Base-by-base conservation (phyloP, 2,888 invertebrate species). In the Cybosia mesomella region DNA sequence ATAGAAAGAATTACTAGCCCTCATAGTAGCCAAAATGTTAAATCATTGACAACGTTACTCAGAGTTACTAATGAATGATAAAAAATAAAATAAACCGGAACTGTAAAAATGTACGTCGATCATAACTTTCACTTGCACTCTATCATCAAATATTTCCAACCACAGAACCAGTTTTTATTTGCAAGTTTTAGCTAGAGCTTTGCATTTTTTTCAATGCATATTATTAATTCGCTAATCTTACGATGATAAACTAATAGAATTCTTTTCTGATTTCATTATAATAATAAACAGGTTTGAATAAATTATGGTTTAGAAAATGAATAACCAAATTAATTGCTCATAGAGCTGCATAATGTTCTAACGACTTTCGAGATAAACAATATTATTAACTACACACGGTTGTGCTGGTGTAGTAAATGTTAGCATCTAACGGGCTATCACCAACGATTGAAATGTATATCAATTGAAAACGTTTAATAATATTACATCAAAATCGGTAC, bases 101-200 rank as follows among this genome's bases (percentile, higher is more conserved):
- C 91, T 92, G 85, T 90, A 89, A 90, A 87, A 85, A 83, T 87
- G 87, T 89, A 91, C 91, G 88, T 85, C 87, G 89, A 90, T 92
- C 90, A 91, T 91, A 89, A 93, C 94, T 94, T 94, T 94, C 94
- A 94, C 94, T 94, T 90, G 87, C 91, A 92, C 90, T 92, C 91
- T 87, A 92, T 92, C 92, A 91, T 87, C 89, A 87, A 90, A 93
- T 92, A 93, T 91, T 92, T 89, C 83, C 83, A 64, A 89, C 87
- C 87, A 83, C 83, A 92, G 57, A 93, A 94, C 93, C 91, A 87
- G 93, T 93, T 93, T 85, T 85, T 79, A 85, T 86, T 86, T 81
- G 79, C 85, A 82, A 85, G 86, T 86, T 84, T 86, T 83, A 81
- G 84, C 76, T 74, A 77, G 73, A 83, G 68, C 74, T 83, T 75